A percentile compares a stretch with the other conserved stretches of the same genome.
phyloP scores from a whole-genome alignment of 2,113 vertebrate species.

The Petromus typicus region DNA sequence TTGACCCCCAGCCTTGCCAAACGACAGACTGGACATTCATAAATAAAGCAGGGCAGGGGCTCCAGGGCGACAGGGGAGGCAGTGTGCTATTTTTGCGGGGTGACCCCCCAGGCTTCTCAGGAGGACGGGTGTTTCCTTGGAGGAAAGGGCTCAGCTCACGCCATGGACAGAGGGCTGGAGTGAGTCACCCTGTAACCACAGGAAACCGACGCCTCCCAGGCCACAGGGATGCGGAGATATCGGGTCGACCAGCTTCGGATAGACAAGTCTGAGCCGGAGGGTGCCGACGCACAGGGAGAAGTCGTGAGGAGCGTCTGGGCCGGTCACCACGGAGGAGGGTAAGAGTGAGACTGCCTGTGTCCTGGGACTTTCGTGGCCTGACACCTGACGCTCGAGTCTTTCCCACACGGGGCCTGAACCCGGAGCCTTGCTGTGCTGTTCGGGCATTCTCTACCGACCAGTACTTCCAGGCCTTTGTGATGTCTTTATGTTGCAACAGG shows the following conservation, averaged over 20 bases:
- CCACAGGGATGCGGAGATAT: background rate
- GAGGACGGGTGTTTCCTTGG: background rate
- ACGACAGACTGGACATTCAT: background rate
- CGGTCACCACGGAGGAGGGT: accelerated
- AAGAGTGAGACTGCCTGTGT: accelerated
- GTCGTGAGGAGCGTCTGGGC: background rate
- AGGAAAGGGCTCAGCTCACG: background rate
- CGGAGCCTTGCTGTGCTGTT: background rate
- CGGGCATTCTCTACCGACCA: background rate
- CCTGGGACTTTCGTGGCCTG: background rate
- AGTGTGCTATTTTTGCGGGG: background rate
- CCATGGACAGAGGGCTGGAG: background rate
- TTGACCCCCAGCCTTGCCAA: background rate
- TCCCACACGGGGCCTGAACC: background rate
- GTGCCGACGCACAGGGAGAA: background rate
- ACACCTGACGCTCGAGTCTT: background rate
- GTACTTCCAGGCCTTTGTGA: background rate
- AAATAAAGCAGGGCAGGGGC: background rate
- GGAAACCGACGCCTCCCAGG: background rate
- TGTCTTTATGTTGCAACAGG: background rate
- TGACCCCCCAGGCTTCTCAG: background rate
- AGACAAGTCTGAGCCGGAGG: background rate
- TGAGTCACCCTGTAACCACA: too few relatives aligned
- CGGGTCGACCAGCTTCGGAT: background rate
- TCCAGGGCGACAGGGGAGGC: accelerated